Evolutionary conservation across 2,113 vertebrate species (phyloP), one percentile per base, ranked within the genome.

Genomic region (Pandion haliaetus): DNA sequence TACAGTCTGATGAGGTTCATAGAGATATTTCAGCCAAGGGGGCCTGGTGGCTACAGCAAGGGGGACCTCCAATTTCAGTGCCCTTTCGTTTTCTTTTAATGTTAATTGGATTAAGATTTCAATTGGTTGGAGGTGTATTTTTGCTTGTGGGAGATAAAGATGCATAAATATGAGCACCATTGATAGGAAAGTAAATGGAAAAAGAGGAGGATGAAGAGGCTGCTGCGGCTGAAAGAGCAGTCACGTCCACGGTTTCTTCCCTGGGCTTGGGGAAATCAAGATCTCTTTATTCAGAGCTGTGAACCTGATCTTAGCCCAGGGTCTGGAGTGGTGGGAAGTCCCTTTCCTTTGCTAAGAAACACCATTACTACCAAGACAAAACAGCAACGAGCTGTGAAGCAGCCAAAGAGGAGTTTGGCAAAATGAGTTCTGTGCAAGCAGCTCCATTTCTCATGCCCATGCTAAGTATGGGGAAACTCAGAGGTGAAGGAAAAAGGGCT

Each of bases 21-120:
- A 44, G 65, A 72, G 82, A 14, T 29, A 8, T 19, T 79, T 80
- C 65, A 81, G 2, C 82, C 52, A 10, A 84, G 40, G 87, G 69
- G 57, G 26, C 20, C 34, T n/a, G 15, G 29, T 40, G 54, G 52
- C 10, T 44, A 29, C 0, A 0, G 57, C 16, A 23, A 94, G 5
- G 28, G 49, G 36, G 19, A 69, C 69, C 61, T 91, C 57, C 49
- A 52, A 13, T 86, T 82, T 74, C 67, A 16, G 44, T 12, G 44
- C 28, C 76, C 42, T 93, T 92, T 95, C 66, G 71, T 88, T 94
- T 91, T 32, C 74, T 93, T 44, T 76, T 74, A 8, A 57, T 66
- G 50, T 32, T 96, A 90, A 97, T 90, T 94, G 92, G 91, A 93
- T 97, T 92, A 92, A 65, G 18, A n/a, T 82, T 93, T 88, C 92